These are phyloP conservation scores for Musca domestica DNA, from an alignment of 1,140 invertebrate species.

Conservation along the genomic window DNA sequence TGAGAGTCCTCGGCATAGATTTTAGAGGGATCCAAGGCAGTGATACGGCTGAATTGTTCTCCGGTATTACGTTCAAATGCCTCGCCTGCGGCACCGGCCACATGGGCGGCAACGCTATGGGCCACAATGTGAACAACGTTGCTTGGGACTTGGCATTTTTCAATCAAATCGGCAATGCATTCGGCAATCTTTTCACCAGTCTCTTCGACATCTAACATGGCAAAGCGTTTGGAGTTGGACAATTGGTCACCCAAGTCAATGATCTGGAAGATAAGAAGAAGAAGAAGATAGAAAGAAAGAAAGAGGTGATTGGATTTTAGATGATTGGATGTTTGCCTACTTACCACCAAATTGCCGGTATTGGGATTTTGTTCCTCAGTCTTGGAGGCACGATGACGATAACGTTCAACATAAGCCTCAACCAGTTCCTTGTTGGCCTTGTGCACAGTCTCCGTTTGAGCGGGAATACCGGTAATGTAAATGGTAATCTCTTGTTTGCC, in stretches of 20 bases:
- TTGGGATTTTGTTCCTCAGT: slow-evolving; percentile 31
- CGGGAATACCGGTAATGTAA: slow-evolving; percentile 44
- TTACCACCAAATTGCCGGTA: slow-evolving; percentile 22
- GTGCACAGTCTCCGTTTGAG: slow-evolving; percentile 29
- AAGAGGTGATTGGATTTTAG: neutral
- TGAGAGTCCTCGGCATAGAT: slow-evolving; percentile 62
- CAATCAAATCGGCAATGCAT: slow-evolving; percentile 38
- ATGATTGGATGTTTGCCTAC: neutral
- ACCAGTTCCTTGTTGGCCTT: slow-evolving; percentile 44
- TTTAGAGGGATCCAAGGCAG: slow-evolving; percentile 72
- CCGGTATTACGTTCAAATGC: slow-evolving; percentile 60
- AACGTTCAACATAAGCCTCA: slow-evolving; percentile 44
- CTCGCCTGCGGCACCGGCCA: slow-evolving; percentile 59
- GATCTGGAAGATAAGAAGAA: slow-evolving; percentile 27
- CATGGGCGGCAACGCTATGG: slow-evolving; percentile 54
- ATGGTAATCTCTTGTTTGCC: slow-evolving; percentile 49
- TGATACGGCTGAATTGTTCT: slow-evolving; percentile 59
- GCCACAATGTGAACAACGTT: slow-evolving; percentile 50
- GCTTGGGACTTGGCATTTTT: slow-evolving; percentile 40
- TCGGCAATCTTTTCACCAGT: slow-evolving; percentile 45
- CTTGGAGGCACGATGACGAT: slow-evolving; percentile 40
- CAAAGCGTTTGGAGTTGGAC: slow-evolving; percentile 42
- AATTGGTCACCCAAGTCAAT: slow-evolving; percentile 45
- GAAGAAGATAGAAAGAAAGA: neutral
- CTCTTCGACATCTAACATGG: slow-evolving; percentile 42